phyloP scores from a whole-genome alignment of 2,113 vertebrate genomes.

The Pycnonotus jocosus region DNA sequence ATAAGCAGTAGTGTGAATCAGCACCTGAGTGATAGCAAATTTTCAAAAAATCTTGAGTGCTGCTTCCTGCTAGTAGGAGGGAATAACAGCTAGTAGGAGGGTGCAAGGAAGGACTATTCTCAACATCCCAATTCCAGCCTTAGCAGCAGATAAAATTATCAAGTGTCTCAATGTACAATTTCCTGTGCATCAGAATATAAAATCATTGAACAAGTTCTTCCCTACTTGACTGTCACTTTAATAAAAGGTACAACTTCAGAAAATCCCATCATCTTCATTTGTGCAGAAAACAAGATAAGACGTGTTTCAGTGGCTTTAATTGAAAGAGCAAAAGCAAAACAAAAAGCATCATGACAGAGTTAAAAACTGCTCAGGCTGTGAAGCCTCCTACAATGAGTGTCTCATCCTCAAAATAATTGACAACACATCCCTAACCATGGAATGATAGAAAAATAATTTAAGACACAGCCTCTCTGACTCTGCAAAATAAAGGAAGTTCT shows the following conservation, averaged over 20 bases:
- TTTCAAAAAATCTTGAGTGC: background rate
- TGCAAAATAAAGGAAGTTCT: background rate
- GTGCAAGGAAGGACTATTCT: constrained; percentile 27
- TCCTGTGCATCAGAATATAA: background rate
- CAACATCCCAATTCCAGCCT: background rate
- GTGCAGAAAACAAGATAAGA: background rate
- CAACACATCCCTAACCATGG: background rate
- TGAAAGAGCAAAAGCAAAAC: background rate
- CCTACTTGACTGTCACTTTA: background rate
- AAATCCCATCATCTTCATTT: background rate
- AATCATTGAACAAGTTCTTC: background rate
- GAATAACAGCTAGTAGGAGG: constrained; percentile 33
- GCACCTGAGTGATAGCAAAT: background rate
- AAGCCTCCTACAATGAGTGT: background rate
- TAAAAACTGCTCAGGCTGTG: background rate
- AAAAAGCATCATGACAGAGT: background rate
- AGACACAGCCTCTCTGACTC: background rate
- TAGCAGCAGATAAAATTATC: background rate
- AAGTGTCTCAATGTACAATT: background rate
- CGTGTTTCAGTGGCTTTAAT: background rate
- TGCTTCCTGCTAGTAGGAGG: background rate
- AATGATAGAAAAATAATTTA: background rate
- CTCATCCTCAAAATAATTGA: background rate
- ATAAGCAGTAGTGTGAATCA: background rate
- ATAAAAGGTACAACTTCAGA: background rate